A percentile compares a stretch with the other conserved stretches of the same genome.
Conservation (phyloP, 2,888 invertebrate species). For the Phengaris alcon region DNA sequence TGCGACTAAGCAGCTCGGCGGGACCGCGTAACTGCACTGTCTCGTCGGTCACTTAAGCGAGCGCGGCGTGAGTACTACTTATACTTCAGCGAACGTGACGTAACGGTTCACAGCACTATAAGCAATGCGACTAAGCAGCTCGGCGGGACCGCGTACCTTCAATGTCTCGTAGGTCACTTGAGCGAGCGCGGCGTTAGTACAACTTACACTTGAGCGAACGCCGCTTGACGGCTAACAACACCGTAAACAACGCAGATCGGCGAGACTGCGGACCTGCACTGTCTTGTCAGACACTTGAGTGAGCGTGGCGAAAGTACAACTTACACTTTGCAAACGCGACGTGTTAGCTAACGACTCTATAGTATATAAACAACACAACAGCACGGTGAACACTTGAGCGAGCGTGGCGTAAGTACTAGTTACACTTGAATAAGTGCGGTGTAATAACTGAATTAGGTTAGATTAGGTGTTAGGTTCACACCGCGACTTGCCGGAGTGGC, state of each 20-base stretch:
- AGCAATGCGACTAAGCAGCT: slow-evolving; percentile 89
- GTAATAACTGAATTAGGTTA: too few relatives aligned
- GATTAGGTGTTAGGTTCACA: too few relatives aligned
- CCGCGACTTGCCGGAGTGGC: too few relatives aligned
- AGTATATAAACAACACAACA: slow-evolving; percentile 83
- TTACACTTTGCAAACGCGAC: slow-evolving; percentile 43
- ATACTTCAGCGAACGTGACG: slow-evolving; percentile 44
- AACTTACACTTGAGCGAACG: not conserved
- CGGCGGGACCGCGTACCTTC: slow-evolving; percentile 88
- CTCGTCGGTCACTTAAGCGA: slow-evolving; percentile 87
- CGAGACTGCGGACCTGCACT: slow-evolving; percentile 89
- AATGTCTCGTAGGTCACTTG: slow-evolving; percentile 87
- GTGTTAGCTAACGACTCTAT: slow-evolving; percentile 84
- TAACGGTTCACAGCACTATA: slow-evolving; percentile 84
- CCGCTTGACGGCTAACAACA: slow-evolving; percentile 82
- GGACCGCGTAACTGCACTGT: slow-evolving; percentile 89
- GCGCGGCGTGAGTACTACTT: slow-evolving; percentile 79
- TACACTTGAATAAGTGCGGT: too few relatives aligned
- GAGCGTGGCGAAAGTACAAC: too few relatives aligned
- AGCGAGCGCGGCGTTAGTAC: slow-evolving; percentile 84
- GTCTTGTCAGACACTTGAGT: slow-evolving; percentile 80
- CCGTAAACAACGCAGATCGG: slow-evolving; percentile 86
- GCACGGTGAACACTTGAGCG: slow-evolving; percentile 88
- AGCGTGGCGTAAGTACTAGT: slow-evolving; percentile 79
- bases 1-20: slow-evolving; percentile 88